These are phyloP conservation scores for Nomada goodeniana DNA, from an alignment of 2,888 invertebrate genomes.

Conservation along the genomic window DNA sequence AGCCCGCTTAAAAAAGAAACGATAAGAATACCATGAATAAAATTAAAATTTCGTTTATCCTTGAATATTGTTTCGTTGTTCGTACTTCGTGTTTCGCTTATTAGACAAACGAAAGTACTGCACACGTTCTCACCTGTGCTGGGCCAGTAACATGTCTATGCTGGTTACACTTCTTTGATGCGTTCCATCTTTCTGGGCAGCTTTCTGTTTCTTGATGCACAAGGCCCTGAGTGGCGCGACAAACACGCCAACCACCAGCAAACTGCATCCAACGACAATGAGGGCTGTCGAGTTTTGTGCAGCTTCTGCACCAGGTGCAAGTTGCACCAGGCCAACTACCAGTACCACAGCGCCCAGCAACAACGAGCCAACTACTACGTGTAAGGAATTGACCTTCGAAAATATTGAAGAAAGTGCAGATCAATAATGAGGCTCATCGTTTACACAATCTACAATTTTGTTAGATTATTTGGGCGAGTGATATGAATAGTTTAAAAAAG, in stretches of 20 bases:
- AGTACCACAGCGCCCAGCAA: conserved; percentile 90
- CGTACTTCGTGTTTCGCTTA: neutral
- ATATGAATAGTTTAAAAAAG: neutral
- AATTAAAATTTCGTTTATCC: neutral
- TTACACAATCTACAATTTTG: neutral
- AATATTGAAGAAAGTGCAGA: conserved; percentile 8
- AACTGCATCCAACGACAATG: conserved; percentile 88
- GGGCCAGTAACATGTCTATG: conserved; percentile 85
- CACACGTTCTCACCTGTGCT: conserved; percentile 82
- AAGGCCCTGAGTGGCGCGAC: conserved; percentile 89
- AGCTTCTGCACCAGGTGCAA: conserved; percentile 91
- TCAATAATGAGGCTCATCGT: conserved; percentile 5
- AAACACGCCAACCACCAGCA: conserved; percentile 87
- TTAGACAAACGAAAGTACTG: neutral
- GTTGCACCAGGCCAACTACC: conserved; percentile 91
- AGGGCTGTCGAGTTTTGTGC: conserved; percentile 90
- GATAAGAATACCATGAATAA: neutral
- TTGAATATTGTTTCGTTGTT: neutral
- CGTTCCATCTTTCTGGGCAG: conserved; percentile 85
- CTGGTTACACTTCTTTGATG: conserved; percentile 85
- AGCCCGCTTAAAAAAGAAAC: neutral
- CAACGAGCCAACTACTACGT: conserved; percentile 90
- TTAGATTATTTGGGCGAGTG: neutral
- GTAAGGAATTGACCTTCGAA: conserved; percentile 89
- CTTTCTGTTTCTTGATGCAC: conserved; percentile 87